Conservation (phyloP, 2,888 invertebrate species). For the Pocota personata region DNA sequence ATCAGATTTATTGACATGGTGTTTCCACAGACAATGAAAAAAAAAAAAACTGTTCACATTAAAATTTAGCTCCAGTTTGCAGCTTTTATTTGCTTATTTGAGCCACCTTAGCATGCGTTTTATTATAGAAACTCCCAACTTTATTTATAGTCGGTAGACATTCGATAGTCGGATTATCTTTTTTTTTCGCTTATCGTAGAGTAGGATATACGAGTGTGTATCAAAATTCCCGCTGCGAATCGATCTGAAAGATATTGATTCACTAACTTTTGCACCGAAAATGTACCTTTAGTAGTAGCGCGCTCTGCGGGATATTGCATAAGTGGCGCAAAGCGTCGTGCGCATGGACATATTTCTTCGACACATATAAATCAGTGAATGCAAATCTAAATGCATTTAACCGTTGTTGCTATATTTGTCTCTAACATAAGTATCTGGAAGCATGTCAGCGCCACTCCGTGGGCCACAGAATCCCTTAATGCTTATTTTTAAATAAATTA, state of each 20-base stretch:
- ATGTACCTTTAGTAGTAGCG: slow-evolving; percentile 18
- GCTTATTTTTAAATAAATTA: no score
- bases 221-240: slow-evolving; percentile 60
- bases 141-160: slow-evolving; percentile 40
- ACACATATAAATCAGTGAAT: slow-evolving; percentile 17
- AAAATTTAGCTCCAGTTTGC: not conserved
- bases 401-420: not conserved
- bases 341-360: slow-evolving; percentile 23
- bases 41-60: slow-evolving; percentile 34
- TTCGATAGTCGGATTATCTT: slow-evolving; percentile 45
- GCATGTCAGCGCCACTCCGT: slow-evolving; percentile 5
- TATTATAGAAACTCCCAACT: slow-evolving; percentile 23
- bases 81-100: slow-evolving; percentile 13
- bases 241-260: slow-evolving; percentile 53
- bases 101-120: slow-evolving; percentile 28
- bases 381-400: not conserved
- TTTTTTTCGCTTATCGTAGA: slow-evolving; percentile 47
- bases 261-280: slow-evolving; percentile 7
- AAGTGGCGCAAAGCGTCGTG: slow-evolving; percentile 26
- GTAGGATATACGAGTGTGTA: not conserved
- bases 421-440: not conserved
- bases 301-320: slow-evolving; percentile 55
- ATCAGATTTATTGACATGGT: slow-evolving; percentile 57
- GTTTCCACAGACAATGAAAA: slow-evolving; percentile 26
- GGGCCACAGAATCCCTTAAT: no score